A percentile compares a stretch with the other conserved stretches of the same genome.
Evolutionary conservation across 2,113 vertebrate genomes (phyloP).

Genomic region (Pteruthius melanotis): DNA sequence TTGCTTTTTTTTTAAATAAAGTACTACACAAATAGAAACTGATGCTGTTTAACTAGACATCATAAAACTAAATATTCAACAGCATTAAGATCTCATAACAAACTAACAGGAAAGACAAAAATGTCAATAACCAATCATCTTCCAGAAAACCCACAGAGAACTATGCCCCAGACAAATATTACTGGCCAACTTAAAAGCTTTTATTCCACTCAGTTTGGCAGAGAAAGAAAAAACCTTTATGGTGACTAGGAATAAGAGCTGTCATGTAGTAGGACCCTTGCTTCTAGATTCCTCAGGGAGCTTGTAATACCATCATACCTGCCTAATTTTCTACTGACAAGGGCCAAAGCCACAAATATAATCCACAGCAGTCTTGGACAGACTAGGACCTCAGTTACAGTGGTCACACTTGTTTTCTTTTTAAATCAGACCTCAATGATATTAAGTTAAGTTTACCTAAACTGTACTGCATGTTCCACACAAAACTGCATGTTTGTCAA

Average conservation of each 20-base stretch:
- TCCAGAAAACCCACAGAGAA: background rate
- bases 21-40: background rate
- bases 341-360: background rate
- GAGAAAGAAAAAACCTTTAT: background rate
- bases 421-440: background rate
- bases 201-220: background rate
- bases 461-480: background rate
- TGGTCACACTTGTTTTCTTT: background rate
- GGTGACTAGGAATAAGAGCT: background rate
- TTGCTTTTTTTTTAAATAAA: rapidly evolving
- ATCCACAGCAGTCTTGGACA: background rate
- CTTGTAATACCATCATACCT: background rate
- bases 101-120: background rate
- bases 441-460: background rate
- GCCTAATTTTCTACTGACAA: background rate
- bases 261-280: background rate
- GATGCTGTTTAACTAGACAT: background rate
- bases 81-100: background rate
- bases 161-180: background rate
- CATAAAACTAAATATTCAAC: background rate
- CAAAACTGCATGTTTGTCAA: background rate
- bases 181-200: background rate
- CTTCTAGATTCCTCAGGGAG: background rate
- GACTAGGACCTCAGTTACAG: background rate
- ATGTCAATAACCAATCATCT: background rate